phyloP scores from a whole-genome alignment of 2,113 vertebrate species.

The Platysteira castanea region DNA sequence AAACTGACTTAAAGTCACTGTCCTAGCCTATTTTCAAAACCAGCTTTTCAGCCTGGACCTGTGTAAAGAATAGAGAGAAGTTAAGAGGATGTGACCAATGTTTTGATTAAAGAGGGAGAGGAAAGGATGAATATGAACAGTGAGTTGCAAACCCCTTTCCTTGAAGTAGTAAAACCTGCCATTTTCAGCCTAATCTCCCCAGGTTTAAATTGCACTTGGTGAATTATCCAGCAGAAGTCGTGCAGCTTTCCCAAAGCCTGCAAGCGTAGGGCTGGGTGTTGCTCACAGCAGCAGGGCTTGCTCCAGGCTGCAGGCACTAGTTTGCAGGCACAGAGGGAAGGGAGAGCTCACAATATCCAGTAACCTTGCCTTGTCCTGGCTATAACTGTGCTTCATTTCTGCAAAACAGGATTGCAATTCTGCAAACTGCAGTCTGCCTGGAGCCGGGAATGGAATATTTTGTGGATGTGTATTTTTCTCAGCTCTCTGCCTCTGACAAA shows the following conservation, averaged over 20 bases:
- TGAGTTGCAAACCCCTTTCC: background rate
- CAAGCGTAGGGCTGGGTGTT: background rate
- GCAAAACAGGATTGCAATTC: constrained; percentile 69
- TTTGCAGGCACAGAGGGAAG: background rate
- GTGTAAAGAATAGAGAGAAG: background rate
- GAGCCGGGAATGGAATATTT: constrained; percentile 72
- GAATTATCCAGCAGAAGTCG: background rate
- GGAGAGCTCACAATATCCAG: background rate
- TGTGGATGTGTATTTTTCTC: constrained; percentile 81
- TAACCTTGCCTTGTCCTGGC: background rate
- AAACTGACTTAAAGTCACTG: background rate
- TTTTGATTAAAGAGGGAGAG: background rate
- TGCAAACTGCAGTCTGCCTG: constrained; percentile 77
- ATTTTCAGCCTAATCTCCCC: background rate
- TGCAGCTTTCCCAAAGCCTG: background rate
- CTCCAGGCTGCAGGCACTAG: background rate
- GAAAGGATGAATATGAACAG: background rate
- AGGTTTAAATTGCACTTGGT: background rate
- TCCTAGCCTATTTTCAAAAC: background rate
- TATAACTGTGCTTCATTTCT: background rate
- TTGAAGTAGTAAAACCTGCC: background rate
- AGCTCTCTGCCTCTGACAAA: constrained; percentile 33
- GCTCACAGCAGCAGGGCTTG: background rate
- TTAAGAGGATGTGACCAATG: background rate
- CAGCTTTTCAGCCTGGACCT: background rate